Base-by-base conservation (phyloP, 2,888 invertebrate genomes). In the Trissonchulus latispiculum region DNA sequence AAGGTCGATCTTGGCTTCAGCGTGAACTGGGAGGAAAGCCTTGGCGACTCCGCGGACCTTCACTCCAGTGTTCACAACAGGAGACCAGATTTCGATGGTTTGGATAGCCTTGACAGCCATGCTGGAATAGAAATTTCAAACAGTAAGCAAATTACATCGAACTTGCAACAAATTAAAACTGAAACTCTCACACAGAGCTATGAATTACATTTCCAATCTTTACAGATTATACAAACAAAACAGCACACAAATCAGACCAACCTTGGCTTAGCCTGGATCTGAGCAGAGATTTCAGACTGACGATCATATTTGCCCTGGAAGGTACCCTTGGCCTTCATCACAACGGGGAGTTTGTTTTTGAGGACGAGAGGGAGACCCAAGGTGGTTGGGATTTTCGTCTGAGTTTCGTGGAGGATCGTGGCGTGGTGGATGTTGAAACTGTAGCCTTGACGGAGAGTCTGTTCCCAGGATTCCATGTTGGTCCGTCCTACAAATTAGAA, bases 51-150 rank as follows among this genome's bases (percentile, higher is more conserved):
- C 77, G 36, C 78, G 68, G 29, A 77, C 74, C 75, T 78, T 77
- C 72, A 79, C 74, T 72, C 81, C 81, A 70, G 75, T 75, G 74
- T 76, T 76, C 74, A 77, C 75, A 61, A 78, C 37, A 36, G 80
- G 80, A 33, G 76, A 76, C 76, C 77, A 77, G 61, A 77, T 70
- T 2, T 71, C 75, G 33, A 73, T 32, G 37, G 32, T 61, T 2
- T 32, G 15, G 61, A 77, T 69, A 72, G 78, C 77, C 61, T 77
- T 77, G 66, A 77, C 32, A 66, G 76, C 77, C 66, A 78, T 66
- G 71, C 74, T 74, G 74, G 8, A 67, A 73, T 2, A n/a, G n/a
- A n/a, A n/a, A n/a, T n/a, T n/a, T n/a, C n/a, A n/a, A n/a, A n/a
- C n/a, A n/a, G n/a, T n/a, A n/a, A n/a, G n/a, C n/a, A n/a, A n/a